Evolutionary conservation across 2,113 vertebrate genomes (phyloP), one percentile per base, ranked within the genome.

Genomic region (Scophthalmus maximus): DNA sequence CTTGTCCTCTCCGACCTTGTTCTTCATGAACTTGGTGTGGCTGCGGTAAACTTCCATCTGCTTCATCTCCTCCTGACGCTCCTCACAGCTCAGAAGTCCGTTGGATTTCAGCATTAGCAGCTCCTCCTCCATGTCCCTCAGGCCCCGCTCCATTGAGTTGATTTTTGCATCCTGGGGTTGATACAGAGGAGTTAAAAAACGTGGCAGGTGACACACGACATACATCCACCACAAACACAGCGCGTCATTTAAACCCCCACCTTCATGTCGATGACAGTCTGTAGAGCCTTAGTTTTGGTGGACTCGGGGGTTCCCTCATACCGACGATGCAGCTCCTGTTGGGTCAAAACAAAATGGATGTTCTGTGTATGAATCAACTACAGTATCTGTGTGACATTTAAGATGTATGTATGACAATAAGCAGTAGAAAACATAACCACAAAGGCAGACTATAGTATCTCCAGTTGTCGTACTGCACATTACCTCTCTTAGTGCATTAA

Each of bases 1-100:
- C 14, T 29, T 36, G 2, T 36, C 5, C 0, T 38, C 9, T 44
- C 47, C 42, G 87, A 98, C 98, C 98, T 99, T 99, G 73, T 97
- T 99, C 84, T 99, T 99, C 98, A 99, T 99, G 88, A 99, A 99
- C 85, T 99, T 99, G 44, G 96, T 98, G 90, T 99, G 97, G 88
- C 97, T 99, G 51, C 97, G 95, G 81, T 99, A 99, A 62, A 99
- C 96, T 78, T 99, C 98, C 98, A 99, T 99, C 73, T 99, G 97
- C 88, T 98, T 99, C 95, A 98, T 96, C 75, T 99, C 97, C 81
- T 99, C 98, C 64, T 99, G 97, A 1, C 97, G 94, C 36, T 99
- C 98, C 87, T 99, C 98, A 1, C 96, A 98, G 91, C 96, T 98
- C 82, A 99, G 89, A 76, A 98, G 96, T 20, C 97, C 97, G 2